A percentile compares a stretch with the other conserved stretches of the same genome.
phyloP scores from a whole-genome alignment of 2,888 invertebrate genomes.

The Eilema sororculum region DNA sequence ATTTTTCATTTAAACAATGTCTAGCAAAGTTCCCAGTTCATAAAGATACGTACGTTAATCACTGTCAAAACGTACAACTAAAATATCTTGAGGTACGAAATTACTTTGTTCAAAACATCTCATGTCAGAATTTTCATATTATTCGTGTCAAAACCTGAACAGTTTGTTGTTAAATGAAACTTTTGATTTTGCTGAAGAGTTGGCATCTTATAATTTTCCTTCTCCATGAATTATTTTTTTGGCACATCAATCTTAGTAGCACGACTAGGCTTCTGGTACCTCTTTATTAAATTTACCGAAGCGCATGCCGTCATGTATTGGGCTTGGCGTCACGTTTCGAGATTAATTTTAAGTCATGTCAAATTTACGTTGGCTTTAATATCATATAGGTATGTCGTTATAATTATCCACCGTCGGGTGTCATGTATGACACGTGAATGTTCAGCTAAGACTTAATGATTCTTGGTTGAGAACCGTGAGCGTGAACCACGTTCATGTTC shows the following conservation, averaged over 20 bases:
- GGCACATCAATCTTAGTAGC: constrained; percentile 78
- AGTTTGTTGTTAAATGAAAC: constrained; percentile 57
- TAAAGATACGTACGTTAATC: constrained; percentile 49
- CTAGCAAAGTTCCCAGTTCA: constrained; percentile 36
- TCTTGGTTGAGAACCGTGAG: constrained; percentile 27
- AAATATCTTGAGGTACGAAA: constrained; percentile 41
- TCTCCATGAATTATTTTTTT: constrained; percentile 63
- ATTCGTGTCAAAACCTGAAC: constrained; percentile 50
- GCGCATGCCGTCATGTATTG: constrained; percentile 65
- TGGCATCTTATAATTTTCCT: constrained; percentile 69
- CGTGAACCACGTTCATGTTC: constrained; percentile 12
- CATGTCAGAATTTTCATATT: constrained; percentile 39
- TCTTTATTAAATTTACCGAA: constrained; percentile 82
- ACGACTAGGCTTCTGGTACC: constrained; percentile 62
- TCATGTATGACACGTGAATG: constrained; percentile 44
- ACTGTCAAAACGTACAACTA: constrained; percentile 46
- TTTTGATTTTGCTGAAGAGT: constrained; percentile 66
- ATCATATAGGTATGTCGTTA: constrained; percentile 60
- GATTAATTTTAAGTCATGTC: constrained; percentile 79
- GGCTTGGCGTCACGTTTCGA: constrained; percentile 61
- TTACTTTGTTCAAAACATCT: constrained; percentile 43
- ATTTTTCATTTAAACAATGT: constrained; percentile 35
- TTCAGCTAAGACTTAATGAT: constrained; percentile 42
- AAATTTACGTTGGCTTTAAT: constrained; percentile 70
- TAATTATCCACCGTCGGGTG: constrained; percentile 54